Base-by-base conservation (phyloP, 1,140 invertebrate species). In the Drosophila murphyi region DNA sequence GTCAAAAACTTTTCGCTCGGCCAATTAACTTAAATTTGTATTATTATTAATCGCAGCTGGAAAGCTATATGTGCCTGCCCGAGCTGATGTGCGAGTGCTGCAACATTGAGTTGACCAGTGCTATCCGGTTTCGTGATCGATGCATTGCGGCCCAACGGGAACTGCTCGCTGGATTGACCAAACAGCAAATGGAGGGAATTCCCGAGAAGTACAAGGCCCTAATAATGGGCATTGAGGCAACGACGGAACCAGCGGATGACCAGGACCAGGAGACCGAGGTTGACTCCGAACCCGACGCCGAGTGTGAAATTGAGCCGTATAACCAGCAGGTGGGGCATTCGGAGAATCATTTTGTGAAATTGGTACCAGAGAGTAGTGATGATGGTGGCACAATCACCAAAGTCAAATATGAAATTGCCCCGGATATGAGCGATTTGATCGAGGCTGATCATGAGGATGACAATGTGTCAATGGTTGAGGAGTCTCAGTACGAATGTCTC, bases 21-120 rank as follows among this genome's bases (percentile, higher is more conserved):
- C 12, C 3, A 60, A 20, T 47, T 54, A n/a, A 28, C 2, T 5
- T 20, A 35, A 0, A 37, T 56, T 34, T 41, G 0, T 45, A 20
- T 20, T 20, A 20, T 20, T 20, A 20, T 34, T 48, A 41, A 29
- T 35, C 43, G 0, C 12, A 89, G 85, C 35, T 89, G 39, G 81
- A 90, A 12, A 73, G 69, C 41, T 78, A 68, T 7, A 31, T 39
- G 3, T 74, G 74, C 43, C 5, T 89, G 5, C 85, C 85, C 1
- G 85, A 89, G 39, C 72, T 79, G 35, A 90, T 89, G 10, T 89
- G 85, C 47, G 86, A 90, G 29, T 89, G 85, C 62, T 89, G 85
- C 52, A 75, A 75, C 20, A 76, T 76, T 5, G 85, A 89, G 20
- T 31, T 89, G 32, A 64, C 75, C 2, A 60, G 55, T 3, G 85